Conservation (phyloP, 2,797 vertebrate species). For the Enteromius anoplus region DNA sequence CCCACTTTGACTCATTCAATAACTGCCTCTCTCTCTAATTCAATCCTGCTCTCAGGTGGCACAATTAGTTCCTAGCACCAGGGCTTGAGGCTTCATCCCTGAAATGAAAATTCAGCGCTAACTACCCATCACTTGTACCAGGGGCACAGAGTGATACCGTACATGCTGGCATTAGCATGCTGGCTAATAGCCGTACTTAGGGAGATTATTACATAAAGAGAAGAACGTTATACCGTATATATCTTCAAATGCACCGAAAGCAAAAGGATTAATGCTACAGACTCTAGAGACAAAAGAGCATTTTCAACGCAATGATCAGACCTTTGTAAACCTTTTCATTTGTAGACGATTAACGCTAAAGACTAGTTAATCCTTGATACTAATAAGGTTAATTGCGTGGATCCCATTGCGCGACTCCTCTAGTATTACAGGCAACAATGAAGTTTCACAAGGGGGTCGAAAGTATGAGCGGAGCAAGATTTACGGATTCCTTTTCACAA, state of each 20-base stretch:
- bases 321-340: conserved; percentile 50
- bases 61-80: conserved; percentile 62
- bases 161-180: conserved; percentile 41
- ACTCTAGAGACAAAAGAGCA: conserved; percentile 24
- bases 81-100: conserved; percentile 32
- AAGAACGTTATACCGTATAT: neutral
- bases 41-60: conserved; percentile 51
- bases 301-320: conserved; percentile 29
- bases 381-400: conserved; percentile 75
- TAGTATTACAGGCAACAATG: conserved; percentile 59
- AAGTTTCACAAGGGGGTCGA: conserved; percentile 59
- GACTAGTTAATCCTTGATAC: conserved; percentile 65
- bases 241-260: neutral
- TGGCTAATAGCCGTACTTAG: conserved; percentile 29
- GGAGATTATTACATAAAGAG: conserved; percentile 29
- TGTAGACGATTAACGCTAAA: conserved; percentile 74
- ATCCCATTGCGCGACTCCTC: conserved; percentile 59
- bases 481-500: conserved; percentile 53
- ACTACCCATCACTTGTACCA: conserved; percentile 33
- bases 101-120: conserved; percentile 40
- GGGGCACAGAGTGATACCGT: conserved; percentile 22
- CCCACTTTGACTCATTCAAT: conserved; percentile 42
- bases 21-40: conserved; percentile 33
- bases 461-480: conserved; percentile 55
- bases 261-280: conserved; percentile 7